Percentiles rank a stretch among this genome's conserved stretches.
Conservation (phyloP, 1,140 invertebrate species). For the Bombus turneri region DNA sequence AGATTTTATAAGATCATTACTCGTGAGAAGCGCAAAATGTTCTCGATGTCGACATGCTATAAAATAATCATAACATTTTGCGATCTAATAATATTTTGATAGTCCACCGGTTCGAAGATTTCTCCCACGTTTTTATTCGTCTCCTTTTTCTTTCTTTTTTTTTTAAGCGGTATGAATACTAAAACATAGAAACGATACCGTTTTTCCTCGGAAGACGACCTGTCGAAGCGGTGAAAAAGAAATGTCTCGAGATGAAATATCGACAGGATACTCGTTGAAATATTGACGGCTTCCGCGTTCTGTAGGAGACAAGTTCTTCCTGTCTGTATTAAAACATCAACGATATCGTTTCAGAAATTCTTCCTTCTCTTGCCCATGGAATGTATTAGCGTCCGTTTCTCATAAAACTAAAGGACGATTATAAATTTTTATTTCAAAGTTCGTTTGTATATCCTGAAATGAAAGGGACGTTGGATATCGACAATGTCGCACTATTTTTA, state of each 20-base stretch:
- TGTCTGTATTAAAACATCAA: conserved; percentile 38
- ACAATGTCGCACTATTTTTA: background rate
- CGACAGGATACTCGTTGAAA: conserved; percentile 45
- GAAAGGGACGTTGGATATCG: too few species aligned
- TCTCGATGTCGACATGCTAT: background rate
- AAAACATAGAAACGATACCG: conserved; percentile 21
- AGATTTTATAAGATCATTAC: background rate
- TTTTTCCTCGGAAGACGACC: conserved; percentile 1
- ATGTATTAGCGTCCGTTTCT: background rate
- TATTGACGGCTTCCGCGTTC: conserved; percentile 42
- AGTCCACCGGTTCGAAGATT: background rate
- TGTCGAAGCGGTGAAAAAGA: conserved; percentile 20
- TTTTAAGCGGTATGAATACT: background rate
- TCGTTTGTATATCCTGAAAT: background rate
- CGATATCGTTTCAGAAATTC: conserved; percentile 6
- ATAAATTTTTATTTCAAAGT: background rate
- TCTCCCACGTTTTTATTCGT: background rate
- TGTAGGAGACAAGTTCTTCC: conserved; percentile 40
- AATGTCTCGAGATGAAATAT: conserved; percentile 51
- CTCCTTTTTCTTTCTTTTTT: background rate
- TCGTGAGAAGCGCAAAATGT: background rate
- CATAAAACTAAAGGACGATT: background rate
- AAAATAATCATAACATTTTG: background rate
- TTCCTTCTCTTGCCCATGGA: background rate
- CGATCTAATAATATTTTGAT: background rate